A percentile compares a stretch with the other conserved stretches of the same genome.
phyloP scores from a whole-genome alignment of 1,140 invertebrate genomes.

The Ips typographus region DNA sequence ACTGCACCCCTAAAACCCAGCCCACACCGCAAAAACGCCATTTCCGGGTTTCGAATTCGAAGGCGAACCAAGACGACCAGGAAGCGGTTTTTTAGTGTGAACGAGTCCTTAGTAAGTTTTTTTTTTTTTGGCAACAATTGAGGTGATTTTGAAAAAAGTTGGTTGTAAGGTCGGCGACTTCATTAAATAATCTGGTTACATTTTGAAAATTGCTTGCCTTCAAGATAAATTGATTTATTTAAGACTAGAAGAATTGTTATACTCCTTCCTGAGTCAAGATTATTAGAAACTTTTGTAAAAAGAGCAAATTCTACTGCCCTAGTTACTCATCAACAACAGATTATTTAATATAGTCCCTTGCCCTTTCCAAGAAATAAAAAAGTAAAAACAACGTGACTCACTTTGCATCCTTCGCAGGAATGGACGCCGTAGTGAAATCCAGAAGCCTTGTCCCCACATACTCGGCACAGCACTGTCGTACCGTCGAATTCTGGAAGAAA shows the following conservation, averaged over 20 bases:
- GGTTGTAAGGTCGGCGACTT: background rate
- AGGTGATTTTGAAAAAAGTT: background rate
- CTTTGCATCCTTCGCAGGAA: conserved; percentile 99
- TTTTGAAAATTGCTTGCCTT: background rate
- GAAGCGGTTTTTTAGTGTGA: background rate
- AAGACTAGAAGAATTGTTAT: too few relatives aligned
- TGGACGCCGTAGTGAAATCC: conserved; percentile 99
- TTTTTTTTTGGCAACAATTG: conserved; percentile 2
- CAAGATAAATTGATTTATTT: too few relatives aligned
- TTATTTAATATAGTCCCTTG: too few relatives aligned
- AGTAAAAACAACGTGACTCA: conserved; percentile 57
- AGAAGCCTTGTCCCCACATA: conserved; percentile 98
- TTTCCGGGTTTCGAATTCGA: conserved; percentile 12
- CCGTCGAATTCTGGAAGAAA: conserved; percentile 95
- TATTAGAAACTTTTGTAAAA: too few relatives aligned
- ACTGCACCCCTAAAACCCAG: background rate
- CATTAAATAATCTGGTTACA: background rate
- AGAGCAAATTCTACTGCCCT: too few relatives aligned
- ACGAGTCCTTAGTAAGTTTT: conserved; percentile 36
- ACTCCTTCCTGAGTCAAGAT: too few relatives aligned
- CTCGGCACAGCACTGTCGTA: conserved; percentile 94
- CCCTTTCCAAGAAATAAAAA: background rate
- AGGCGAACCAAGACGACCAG: background rate
- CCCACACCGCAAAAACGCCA: background rate
- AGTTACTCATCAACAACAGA: too few relatives aligned